Base-by-base conservation (phyloP, 2,113 vertebrate genomes). In the Eulemur rufifrons region DNA sequence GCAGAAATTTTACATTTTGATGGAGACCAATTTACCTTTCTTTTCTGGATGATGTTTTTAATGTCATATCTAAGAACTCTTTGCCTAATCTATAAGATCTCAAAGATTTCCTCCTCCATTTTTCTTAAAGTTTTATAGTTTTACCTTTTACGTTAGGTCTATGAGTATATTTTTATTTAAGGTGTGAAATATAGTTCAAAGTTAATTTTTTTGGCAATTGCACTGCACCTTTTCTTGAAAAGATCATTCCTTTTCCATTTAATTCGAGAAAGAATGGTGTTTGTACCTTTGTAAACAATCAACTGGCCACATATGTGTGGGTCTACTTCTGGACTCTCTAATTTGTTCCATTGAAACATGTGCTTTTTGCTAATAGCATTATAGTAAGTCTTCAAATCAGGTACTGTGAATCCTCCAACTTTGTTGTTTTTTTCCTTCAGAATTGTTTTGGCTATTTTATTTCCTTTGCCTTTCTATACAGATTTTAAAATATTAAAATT, bases 31-130 rank as follows among this genome's bases (percentile, higher is more conserved):
- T 52, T 52, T 64, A 56, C 20, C 29, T 86, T 77, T 68, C 13
- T 77, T 64, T 86, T 59, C 64, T 71, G 37, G 29, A 66, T 84
- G 23, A 42, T 42, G 5, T 52, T 82, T 82, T 74, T 54, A 83
- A 47, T 14, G 23, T 45, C 78, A 76, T 76, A 74, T n/a, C 37
- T 56, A 69, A 69, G 14, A 91, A 69, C 50, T 61, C 27, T 83
- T 32, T 45, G 25, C 45, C 63, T 52, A 50, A 85, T 20, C 4
- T 66, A 56, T 56, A 64, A 84, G 59, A 84, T 52, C 25, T 85
- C n/a, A 77, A 91, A 94, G 27, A 68, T 89, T 89, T 95, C 78
- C 71, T 78, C 86, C 42, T 82, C 6, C 39, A 76, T 66, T 89
- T 87, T 68, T 89, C 18, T 39, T 29, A 12, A 61, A 56, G 74